These are phyloP conservation scores for Hesperia comma DNA, from an alignment of 2,888 invertebrate species.

Conservation along the genomic window DNA sequence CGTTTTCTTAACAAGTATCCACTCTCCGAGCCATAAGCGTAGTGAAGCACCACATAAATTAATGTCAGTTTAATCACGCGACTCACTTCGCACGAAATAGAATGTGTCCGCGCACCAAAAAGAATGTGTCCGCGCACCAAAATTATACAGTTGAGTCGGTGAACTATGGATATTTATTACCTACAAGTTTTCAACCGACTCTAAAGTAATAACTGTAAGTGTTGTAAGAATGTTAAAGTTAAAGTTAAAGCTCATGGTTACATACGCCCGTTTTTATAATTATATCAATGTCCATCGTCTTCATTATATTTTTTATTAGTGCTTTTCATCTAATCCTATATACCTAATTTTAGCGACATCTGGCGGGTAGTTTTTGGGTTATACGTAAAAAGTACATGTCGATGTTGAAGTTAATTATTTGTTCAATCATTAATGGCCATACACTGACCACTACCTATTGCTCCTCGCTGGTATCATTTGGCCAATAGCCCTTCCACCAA, in stretches of 20 bases:
- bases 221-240: background rate
- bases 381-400: no score
- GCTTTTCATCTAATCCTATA: no score
- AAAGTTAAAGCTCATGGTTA: background rate
- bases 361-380: no score
- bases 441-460: no score
- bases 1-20: constrained; percentile 7
- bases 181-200: background rate
- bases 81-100: constrained; percentile 44
- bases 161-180: constrained; percentile 11
- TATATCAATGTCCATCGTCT: no score
- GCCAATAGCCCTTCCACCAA: no score
- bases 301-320: no score
- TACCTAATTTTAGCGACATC: no score
- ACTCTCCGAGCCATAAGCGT: constrained; percentile 3
- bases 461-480: no score
- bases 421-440: no score
- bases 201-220: background rate
- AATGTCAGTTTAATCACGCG: constrained; percentile 47
- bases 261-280: no score
- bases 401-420: no score
- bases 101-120: constrained; percentile 24
- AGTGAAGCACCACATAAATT: constrained; percentile 41
- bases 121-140: constrained; percentile 18
- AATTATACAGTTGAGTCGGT: background rate